Base-by-base conservation (phyloP, 2,113 vertebrate species). In the Haemorhous mexicanus region DNA sequence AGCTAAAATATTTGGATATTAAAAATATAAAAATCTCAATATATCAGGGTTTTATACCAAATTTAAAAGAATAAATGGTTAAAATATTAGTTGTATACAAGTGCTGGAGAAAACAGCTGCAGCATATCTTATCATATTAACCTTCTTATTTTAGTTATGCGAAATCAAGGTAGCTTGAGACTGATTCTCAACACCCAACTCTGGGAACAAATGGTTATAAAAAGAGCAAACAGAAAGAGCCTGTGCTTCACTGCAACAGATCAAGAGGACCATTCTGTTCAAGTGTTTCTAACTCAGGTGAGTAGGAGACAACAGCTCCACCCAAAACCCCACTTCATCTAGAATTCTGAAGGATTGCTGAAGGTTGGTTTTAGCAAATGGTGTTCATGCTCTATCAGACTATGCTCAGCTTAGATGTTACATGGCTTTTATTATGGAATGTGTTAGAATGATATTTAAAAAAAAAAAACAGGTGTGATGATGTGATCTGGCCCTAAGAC, bases 121-220 rank as follows among this genome's bases (percentile, higher is more conserved):
- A 49, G 41, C 39, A 7, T 39, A 30, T 20, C 37, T 68, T 97
- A 35, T 59, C 37, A 37, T 37, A 64, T 49, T 83, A 70, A 67
- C 47, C 16, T 95, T 93, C 30, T 59, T 86, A 15, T 95, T 97
- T 69, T 62, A 99, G 98, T 99, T 91, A 98, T 99, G 98, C 97
- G 98, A 76, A 98, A 98, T 92, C 98, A 98, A 96, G 98, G 98
- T 75, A 98, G 97, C 76, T 97, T 98, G 89, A 98, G 97, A 84
- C 93, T 99, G 85, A 98, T 99, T 93, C 98, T 99, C 64, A 99
- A 99, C 55, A 98, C 98, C 77, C 98, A 97, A 64, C 97, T 99
- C 69, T 99, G 98, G 97, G 90, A 97, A 49, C 97, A 98, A 69
- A 99, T 98, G 97, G 94, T 98, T 85, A 90, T 99, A 93, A 97